These are phyloP conservation scores for Eciton burchellii DNA, from an alignment of 1,140 invertebrate genomes.

Conservation along the genomic window DNA sequence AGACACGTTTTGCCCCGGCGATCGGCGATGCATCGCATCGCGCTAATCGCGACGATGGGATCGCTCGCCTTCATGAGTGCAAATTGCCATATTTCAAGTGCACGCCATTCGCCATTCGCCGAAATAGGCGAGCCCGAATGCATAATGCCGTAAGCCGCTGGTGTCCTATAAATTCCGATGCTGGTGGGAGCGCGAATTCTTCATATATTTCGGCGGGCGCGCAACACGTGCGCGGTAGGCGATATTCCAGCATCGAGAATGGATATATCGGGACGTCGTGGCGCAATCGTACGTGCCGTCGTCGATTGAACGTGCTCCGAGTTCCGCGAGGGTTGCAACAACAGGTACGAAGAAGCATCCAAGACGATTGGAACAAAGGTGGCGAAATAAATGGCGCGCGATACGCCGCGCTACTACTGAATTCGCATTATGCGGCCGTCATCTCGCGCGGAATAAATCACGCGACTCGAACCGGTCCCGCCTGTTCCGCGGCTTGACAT, in stretches of 20 bases:
- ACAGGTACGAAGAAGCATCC: constrained; percentile 15
- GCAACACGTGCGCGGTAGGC: constrained; percentile 20
- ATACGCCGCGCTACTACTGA: neutral
- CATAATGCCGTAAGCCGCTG: constrained; percentile 15
- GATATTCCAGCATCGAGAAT: constrained; percentile 39
- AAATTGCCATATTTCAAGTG: neutral
- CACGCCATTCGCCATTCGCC: constrained; percentile 17
- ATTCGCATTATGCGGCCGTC: constrained; percentile 6
- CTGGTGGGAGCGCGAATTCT: constrained; percentile 24
- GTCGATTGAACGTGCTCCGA: constrained; percentile 27
- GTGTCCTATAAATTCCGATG: constrained; percentile 41
- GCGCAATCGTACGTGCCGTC: constrained; percentile 26
- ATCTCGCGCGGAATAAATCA: neutral
- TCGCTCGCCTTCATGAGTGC: constrained; percentile 19
- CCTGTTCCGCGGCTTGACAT: too few relatives aligned
- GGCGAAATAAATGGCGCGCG: constrained; percentile 6
- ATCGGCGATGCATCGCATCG: neutral
- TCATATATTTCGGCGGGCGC: constrained; percentile 15
- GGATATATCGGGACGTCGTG: constrained; percentile 37
- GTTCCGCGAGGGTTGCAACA: constrained; percentile 1
- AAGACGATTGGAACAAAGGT: neutral
- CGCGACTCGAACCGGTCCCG: too few relatives aligned
- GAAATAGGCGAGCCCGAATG: constrained; percentile 19
- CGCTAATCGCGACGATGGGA: constrained; percentile 26
- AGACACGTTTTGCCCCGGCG: neutral